phyloP scores from a whole-genome alignment of 2,888 invertebrate species.

The Tenthredo livida region DNA sequence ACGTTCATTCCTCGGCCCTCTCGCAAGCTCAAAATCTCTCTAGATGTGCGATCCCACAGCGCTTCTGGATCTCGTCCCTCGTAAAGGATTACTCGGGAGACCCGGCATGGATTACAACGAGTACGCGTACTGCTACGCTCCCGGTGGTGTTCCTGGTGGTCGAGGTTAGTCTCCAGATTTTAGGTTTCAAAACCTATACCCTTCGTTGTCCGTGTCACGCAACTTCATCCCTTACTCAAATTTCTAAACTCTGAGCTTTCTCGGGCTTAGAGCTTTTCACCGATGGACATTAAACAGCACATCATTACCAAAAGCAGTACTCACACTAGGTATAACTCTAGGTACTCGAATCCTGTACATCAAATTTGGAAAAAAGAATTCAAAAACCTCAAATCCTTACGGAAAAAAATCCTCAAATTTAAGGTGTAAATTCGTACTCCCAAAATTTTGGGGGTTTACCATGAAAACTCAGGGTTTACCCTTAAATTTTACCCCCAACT shows the following conservation, averaged over 20 bases:
- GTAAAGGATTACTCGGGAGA: constrained; percentile 75
- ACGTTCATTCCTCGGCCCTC: constrained; percentile 20
- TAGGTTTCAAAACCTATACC: not conserved
- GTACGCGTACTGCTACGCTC: constrained; percentile 76
- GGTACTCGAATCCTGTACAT: not conserved
- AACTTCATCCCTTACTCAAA: not conserved
- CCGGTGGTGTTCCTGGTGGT: constrained; percentile 64
- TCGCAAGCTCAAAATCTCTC: constrained; percentile 42
- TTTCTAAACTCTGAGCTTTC: not conserved
- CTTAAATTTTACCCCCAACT: too few relatives aligned
- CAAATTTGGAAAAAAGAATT: not conserved
- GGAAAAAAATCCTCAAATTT: too few relatives aligned
- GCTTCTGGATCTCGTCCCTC: constrained; percentile 73
- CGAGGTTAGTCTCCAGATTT: constrained; percentile 70
- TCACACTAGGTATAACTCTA: not conserved
- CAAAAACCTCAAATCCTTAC: not conserved
- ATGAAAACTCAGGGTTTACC: too few relatives aligned
- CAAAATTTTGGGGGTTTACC: too few relatives aligned
- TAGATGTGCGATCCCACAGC: constrained; percentile 74
- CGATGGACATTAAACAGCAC: not conserved
- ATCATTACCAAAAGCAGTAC: not conserved
- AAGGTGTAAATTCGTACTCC: too few relatives aligned
- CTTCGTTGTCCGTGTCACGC: constrained; percentile 30
- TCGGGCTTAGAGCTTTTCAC: not conserved
- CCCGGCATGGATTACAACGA: constrained; percentile 77